Conservation (phyloP, 2,888 invertebrate genomes). For the Catocala fraxini region DNA sequence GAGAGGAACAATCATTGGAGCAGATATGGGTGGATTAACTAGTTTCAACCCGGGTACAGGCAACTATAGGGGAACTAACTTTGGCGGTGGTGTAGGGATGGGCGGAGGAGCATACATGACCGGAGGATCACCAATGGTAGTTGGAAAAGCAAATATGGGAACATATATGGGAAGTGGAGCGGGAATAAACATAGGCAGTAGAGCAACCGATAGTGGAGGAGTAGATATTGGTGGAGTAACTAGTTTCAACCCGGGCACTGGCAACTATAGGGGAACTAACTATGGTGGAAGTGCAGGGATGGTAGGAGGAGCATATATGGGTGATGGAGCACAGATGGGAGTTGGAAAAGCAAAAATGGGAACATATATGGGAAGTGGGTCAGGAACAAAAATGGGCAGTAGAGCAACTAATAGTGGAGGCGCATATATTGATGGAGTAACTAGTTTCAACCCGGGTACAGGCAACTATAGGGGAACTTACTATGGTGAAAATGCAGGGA, state of each 20-base stretch:
- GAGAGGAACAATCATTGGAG: too few relatives aligned
- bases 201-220: not conserved
- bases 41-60: too few relatives aligned
- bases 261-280: not conserved
- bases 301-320: not conserved
- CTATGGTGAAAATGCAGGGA: not conserved
- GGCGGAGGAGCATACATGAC: too few relatives aligned
- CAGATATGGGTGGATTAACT: too few relatives aligned
- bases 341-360: not conserved
- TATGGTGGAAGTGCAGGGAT: not conserved
- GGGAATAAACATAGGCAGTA: not conserved
- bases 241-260: not conserved
- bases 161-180: too few relatives aligned
- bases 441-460: too few relatives aligned
- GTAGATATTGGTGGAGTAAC: not conserved
- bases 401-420: not conserved
- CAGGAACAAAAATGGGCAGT: not conserved
- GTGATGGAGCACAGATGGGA: not conserved
- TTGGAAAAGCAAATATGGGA: not conserved
- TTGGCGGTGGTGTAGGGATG: not conserved
- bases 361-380: not conserved
- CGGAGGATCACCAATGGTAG: not conserved
- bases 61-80: too few relatives aligned
- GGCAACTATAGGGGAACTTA: too few relatives aligned
- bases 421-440: too few relatives aligned